These are phyloP conservation scores for Cryptotermes secundus DNA, from an alignment of 1,140 invertebrate species.

Conservation along the genomic window DNA sequence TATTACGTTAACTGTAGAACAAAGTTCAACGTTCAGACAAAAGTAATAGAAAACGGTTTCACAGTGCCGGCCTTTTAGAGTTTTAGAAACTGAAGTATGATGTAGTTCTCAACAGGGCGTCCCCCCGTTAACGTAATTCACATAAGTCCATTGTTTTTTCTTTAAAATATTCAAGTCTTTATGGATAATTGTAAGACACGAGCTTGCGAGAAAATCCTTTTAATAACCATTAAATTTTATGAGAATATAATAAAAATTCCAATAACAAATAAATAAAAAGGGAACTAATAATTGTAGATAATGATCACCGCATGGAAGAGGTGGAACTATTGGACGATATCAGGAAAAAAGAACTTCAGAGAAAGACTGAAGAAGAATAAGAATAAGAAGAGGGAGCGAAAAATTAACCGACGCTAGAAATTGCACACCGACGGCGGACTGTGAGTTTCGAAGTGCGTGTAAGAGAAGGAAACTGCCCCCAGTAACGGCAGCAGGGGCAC, in stretches of 20 bases:
- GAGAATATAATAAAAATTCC: neutral
- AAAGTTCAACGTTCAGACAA: no score
- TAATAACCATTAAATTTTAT: neutral
- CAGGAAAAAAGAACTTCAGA: neutral
- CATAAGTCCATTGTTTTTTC: no score
- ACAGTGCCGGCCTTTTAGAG: no score
- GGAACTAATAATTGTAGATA: neutral
- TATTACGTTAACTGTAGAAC: no score
- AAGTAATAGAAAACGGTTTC: no score
- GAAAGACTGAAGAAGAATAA: neutral
- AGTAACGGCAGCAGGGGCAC: neutral
- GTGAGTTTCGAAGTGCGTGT: neutral
- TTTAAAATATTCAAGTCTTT: neutral
- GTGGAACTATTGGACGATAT: neutral
- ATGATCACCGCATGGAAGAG: neutral
- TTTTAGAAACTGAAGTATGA: no score
- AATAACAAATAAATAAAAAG: neutral
- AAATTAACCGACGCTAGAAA: neutral
- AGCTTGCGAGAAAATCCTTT: neutral
- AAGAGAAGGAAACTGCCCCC: neutral
- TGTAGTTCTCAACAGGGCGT: no score
- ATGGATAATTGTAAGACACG: neutral
- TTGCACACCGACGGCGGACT: neutral
- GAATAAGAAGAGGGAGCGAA: neutral
- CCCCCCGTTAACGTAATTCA: no score